A percentile compares a stretch with the other conserved stretches of the same genome.
Evolutionary conservation across 2,888 invertebrate species (phyloP).

Genomic region (Ophion obscuratus): DNA sequence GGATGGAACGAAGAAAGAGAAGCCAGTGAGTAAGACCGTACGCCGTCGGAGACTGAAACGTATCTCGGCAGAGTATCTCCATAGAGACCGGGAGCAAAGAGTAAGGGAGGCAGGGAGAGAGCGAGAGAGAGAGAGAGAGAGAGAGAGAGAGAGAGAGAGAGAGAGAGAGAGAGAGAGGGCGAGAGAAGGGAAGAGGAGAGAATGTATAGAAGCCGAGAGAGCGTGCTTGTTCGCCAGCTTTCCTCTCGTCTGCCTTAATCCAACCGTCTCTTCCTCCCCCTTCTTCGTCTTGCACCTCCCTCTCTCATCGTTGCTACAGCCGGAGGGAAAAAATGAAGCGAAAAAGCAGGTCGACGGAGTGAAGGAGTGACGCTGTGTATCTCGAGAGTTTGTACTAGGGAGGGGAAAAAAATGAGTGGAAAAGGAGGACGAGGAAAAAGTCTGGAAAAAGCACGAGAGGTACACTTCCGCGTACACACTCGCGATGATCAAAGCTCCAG

Average conservation of each 20-base stretch:
- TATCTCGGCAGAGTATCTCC: constrained; percentile 83
- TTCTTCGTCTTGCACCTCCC: constrained; percentile 59
- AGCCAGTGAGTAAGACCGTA: constrained; percentile 59
- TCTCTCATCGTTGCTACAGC: constrained; percentile 22
- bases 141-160: too few relatives aligned
- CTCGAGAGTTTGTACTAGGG: constrained; percentile 35
- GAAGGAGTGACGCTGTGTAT: constrained; percentile 10
- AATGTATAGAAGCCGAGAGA: constrained; percentile 59
- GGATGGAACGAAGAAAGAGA: constrained; percentile 34
- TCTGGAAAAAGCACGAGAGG: constrained; percentile 8
- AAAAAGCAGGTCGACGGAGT: constrained; percentile 36
- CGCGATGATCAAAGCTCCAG: constrained; percentile 68
- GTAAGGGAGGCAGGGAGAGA: constrained; percentile 60
- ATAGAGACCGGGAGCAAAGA: constrained; percentile 79
- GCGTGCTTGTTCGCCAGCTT: constrained; percentile 70
- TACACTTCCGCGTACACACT: constrained; percentile 54
- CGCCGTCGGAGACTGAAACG: constrained; percentile 78
- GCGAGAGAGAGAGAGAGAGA: too few relatives aligned
- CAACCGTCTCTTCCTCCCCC: constrained; percentile 67
- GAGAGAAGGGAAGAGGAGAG: constrained; percentile 51
- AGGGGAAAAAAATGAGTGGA: constrained; percentile 13
- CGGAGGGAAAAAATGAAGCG: constrained; percentile 29
- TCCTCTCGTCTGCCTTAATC: constrained; percentile 72
- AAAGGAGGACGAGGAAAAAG: constrained; percentile 13
- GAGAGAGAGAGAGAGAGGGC: constrained; percentile 43